A percentile compares a stretch with the other conserved stretches of the same genome.
Evolutionary conservation across 2,113 vertebrate genomes (phyloP).

Genomic region (Anarhynchus alexandrinus): DNA sequence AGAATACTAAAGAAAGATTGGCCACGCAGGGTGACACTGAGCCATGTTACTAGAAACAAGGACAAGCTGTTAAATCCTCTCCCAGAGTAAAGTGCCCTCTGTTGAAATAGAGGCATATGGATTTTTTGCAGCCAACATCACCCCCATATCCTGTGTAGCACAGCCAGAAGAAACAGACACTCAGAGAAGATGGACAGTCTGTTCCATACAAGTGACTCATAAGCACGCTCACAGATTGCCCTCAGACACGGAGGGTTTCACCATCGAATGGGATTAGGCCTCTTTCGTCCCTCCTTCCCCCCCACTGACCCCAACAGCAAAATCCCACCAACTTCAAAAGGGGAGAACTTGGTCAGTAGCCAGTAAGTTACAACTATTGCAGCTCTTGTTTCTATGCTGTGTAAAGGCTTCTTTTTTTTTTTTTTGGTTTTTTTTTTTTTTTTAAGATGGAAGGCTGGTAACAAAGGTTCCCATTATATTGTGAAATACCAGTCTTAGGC

Average conservation of each 20-base stretch:
- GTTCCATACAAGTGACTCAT: background rate
- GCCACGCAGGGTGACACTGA: background rate
- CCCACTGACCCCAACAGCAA: background rate
- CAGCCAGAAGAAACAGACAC: background rate
- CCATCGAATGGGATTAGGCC: background rate
- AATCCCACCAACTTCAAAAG: background rate
- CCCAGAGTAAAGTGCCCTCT: background rate
- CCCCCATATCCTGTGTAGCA: background rate
- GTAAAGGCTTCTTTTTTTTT: background rate
- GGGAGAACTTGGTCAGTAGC: background rate
- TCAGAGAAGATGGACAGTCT: background rate
- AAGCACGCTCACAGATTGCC: background rate
- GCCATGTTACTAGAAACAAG: background rate
- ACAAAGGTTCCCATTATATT: background rate
- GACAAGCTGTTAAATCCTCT: background rate
- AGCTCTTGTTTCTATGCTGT: background rate
- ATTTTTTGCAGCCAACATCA: background rate
- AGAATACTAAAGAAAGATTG: background rate
- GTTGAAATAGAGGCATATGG: background rate
- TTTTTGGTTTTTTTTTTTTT: background rate
- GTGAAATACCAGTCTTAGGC: background rate
- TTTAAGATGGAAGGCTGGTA: background rate
- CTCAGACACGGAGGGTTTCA: background rate
- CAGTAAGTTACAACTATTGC: background rate
- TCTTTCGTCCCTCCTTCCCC: background rate